phyloP scores from a whole-genome alignment of 2,797 vertebrate species.

The Crocodylus rhombifer region DNA sequence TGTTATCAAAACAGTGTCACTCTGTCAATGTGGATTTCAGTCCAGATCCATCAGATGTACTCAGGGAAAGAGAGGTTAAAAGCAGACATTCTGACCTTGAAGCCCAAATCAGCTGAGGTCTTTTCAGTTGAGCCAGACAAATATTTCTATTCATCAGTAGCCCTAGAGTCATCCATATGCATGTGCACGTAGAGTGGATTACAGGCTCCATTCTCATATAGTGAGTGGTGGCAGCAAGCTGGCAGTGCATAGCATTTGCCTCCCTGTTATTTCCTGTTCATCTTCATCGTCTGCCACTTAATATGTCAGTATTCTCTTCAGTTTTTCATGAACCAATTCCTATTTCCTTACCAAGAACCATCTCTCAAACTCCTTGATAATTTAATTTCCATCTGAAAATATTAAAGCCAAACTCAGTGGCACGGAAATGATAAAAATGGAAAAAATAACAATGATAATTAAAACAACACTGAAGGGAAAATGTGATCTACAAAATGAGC shows the following conservation, averaged over 20 bases:
- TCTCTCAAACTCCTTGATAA: slow-evolving; percentile 32
- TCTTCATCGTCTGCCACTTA: slow-evolving; percentile 55
- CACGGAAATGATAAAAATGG: not conserved
- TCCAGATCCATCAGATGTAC: slow-evolving; percentile 52
- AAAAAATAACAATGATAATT: slow-evolving; percentile 9
- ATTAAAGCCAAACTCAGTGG: not conserved
- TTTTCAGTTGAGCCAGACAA: slow-evolving; percentile 60
- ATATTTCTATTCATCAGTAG: slow-evolving; percentile 63
- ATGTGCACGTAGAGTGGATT: slow-evolving; percentile 58
- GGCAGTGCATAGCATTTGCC: slow-evolving; percentile 26
- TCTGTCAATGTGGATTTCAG: not conserved
- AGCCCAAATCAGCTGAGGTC: slow-evolving; percentile 69
- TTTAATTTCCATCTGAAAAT: slow-evolving; percentile 37
- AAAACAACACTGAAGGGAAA: not conserved
- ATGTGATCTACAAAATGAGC: not conserved
- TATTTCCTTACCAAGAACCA: slow-evolving; percentile 41
- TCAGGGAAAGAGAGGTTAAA: slow-evolving; percentile 66
- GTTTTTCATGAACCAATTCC: slow-evolving; percentile 22
- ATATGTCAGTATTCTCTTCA: slow-evolving; percentile 50
- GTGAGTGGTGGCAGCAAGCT: slow-evolving; percentile 38
- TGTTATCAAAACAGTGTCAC: slow-evolving; percentile 15
- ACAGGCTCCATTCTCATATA: slow-evolving; percentile 49
- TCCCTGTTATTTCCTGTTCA: slow-evolving; percentile 50
- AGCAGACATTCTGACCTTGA: slow-evolving; percentile 61
- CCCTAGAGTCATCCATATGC: slow-evolving; percentile 55